Evolutionary conservation across 2,797 vertebrate species (phyloP), one percentile per base, ranked within the genome.

Genomic region (Anomalospiza imberbis): DNA sequence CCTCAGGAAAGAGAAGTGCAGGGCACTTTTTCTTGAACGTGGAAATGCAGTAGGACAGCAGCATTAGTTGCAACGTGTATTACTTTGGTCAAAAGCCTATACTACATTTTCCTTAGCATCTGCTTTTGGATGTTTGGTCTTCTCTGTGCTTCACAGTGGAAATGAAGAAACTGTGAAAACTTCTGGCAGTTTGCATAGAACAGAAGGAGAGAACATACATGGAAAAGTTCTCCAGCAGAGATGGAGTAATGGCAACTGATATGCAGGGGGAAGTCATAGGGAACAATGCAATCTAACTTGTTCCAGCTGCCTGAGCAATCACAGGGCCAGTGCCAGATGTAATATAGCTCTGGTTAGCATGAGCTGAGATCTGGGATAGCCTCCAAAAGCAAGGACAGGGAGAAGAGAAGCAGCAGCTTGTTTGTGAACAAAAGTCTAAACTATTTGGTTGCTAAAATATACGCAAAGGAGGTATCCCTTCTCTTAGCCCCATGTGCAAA

Each of bases 241-340:
- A 73, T 94, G 94, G 94, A 91, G 89, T 89, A 96, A 96, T 80
- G 88, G 91, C 90, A 96, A 83, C 80, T 66, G 91, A 90, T 84
- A 94, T 89, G 77, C 48, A 89, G 95, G 58, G 31, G 65, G 76
- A 95, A 95, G 89, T 94, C 81, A 58, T 84, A 96, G 91, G 96
- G 97, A 97, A 96, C 94, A 97, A 96, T 96, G 86, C 80, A 96
- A 94, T 95, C 94, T 96, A 95, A 97, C 94, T 96, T 94, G 44
- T 95, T 97, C 96, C 81, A 91, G 88, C 91, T 96, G 95, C 51
- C 91, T 91, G 85, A 96, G 80, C 72, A 87, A 95, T 89, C 92
- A 34, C 72, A 96, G 83, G 68, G 85, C 92, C 81, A 73, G n/a
- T 89, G 95, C 95, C 97, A 97, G 97, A 97, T 94, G 94, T 93